Conservation (phyloP, 2,113 vertebrate genomes). For the Paraplagusia blochii region DNA sequence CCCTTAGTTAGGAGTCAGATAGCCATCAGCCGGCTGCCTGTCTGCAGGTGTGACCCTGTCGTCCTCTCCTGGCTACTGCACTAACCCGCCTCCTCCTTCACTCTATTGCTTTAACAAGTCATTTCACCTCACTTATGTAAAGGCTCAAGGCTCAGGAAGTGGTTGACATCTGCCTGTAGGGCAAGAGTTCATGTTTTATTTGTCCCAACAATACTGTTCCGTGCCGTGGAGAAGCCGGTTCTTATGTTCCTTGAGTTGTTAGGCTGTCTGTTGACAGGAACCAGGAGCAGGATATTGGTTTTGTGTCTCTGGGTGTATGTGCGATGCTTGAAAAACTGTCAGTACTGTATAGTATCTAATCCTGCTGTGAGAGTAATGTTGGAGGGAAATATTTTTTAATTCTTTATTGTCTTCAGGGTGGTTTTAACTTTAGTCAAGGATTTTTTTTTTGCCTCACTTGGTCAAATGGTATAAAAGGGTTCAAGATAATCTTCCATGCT, state of each 20-base stretch:
- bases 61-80: constrained; percentile 29
- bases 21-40: constrained; percentile 39
- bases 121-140: constrained; percentile 47
- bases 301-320: background rate
- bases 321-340: background rate
- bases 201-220: constrained; percentile 17
- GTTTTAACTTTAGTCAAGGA: too few relatives aligned
- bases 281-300: background rate
- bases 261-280: background rate
- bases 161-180: constrained; percentile 33
- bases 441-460: too few relatives aligned
- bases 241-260: constrained; percentile 4
- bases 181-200: constrained; percentile 18
- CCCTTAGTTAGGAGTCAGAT: constrained; percentile 16
- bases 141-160: constrained; percentile 49
- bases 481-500: too few relatives aligned
- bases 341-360: too few relatives aligned
- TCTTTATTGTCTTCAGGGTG: too few relatives aligned
- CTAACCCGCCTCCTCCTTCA: constrained; percentile 1
- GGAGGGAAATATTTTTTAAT: too few relatives aligned
- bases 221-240: constrained; percentile 8
- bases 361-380: too few relatives aligned
- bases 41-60: constrained; percentile 44
- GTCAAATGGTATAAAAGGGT: too few relatives aligned
- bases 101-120: constrained; percentile 33